Conservation (phyloP, 2,797 vertebrate species). For the Peromyscus attwateri region DNA sequence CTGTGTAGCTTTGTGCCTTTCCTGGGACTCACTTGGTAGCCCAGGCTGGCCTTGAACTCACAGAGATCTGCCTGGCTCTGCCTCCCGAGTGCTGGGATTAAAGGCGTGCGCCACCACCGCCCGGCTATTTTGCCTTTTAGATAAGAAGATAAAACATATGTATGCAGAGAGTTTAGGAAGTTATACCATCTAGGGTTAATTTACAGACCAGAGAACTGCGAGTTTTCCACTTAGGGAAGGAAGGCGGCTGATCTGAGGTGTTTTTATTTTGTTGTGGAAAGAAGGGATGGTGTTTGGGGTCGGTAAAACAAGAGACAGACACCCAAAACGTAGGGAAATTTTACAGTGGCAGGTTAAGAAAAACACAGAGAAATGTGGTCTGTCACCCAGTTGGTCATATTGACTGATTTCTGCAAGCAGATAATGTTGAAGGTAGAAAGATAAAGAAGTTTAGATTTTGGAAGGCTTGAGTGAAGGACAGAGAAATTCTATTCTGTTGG, state of each 20-base stretch:
- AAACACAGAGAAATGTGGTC: background rate
- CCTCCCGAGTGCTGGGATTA: too few species aligned
- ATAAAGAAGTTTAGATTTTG: background rate
- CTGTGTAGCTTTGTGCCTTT: too few species aligned
- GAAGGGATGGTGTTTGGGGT: background rate
- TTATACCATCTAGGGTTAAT: background rate
- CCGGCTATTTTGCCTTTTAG: background rate
- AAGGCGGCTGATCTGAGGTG: background rate
- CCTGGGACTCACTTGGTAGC: too few species aligned
- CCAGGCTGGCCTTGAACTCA: too few species aligned
- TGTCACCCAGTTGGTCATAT: background rate
- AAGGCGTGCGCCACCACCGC: too few species aligned
- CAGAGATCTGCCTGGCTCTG: too few species aligned
- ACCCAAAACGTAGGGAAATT: background rate
- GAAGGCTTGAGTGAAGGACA: background rate
- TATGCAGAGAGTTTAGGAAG: background rate
- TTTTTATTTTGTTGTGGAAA: background rate
- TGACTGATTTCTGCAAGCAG: background rate
- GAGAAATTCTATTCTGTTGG: background rate
- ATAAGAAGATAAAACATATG: background rate
- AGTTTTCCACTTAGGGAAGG: background rate
- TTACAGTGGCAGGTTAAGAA: background rate
- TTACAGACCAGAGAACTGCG: background rate
- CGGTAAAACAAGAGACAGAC: background rate
- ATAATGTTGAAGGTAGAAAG: constrained; percentile 42